Percentiles rank a stretch among this genome's conserved stretches.
These are phyloP conservation scores for Neria commutata DNA, from an alignment of 2,888 invertebrate genomes.

Conservation along the genomic window DNA sequence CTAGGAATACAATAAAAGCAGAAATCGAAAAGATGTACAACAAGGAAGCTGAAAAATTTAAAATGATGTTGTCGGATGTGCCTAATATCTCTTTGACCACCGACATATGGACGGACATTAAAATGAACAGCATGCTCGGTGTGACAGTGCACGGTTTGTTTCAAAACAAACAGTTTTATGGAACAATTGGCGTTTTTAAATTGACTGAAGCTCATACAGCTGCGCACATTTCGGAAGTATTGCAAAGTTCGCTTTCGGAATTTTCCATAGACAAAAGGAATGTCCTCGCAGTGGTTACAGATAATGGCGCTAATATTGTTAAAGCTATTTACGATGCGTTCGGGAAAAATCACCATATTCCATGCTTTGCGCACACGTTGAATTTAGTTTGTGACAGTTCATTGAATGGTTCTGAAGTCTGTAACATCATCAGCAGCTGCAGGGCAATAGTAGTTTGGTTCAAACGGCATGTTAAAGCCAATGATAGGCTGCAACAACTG, in stretches of 20 bases:
- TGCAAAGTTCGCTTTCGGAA: constrained; percentile 8
- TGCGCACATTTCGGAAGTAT: constrained; percentile 10
- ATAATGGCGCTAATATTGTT: constrained; percentile 21
- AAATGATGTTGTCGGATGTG: constrained; percentile 3
- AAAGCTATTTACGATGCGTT: constrained; percentile 16
- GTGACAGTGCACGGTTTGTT: constrained; percentile 5
- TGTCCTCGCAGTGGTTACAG: constrained; percentile 13
- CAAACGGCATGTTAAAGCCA: constrained; percentile 24
- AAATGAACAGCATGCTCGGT: constrained; percentile 8
- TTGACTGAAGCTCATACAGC: constrained; percentile 11
- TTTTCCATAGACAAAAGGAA: constrained; percentile 13
- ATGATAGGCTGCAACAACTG: constrained; percentile 11
- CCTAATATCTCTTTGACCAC: constrained; percentile 1
- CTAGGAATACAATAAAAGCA: background rate
- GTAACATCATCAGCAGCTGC: constrained; percentile 13
- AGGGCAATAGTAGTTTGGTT: constrained; percentile 18
- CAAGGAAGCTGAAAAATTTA: constrained; percentile 6
- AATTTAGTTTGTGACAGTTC: constrained; percentile 15
- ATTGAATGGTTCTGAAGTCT: constrained; percentile 8
- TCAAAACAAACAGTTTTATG: constrained; percentile 8
- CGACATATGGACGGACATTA: background rate
- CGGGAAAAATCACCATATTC: constrained; percentile 16
- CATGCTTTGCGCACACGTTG: constrained; percentile 21
- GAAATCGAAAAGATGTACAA: constrained; percentile 4
- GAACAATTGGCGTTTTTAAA: constrained; percentile 6